Evolutionary conservation across 1,140 invertebrate species (phyloP).

Genomic region (Danaus plexippus): DNA sequence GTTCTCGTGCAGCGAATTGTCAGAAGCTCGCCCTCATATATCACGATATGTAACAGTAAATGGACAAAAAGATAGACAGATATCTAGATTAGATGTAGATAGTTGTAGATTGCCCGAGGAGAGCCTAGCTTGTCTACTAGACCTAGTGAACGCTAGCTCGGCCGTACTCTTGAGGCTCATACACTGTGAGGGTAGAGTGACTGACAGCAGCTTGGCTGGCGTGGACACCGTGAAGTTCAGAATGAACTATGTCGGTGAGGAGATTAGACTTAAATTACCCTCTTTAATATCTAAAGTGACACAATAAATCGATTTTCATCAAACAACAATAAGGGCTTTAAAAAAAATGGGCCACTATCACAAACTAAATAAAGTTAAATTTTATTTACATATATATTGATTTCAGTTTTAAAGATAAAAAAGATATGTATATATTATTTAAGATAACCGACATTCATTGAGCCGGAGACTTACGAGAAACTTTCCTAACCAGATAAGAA

Average conservation of each 20-base stretch:
- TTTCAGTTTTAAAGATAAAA: not conserved
- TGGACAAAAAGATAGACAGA: not conserved
- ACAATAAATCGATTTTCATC: not conserved
- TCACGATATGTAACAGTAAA: not conserved
- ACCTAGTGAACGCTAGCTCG: not conserved
- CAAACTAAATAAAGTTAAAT: not conserved
- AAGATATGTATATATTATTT: not conserved
- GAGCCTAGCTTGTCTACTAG: conserved; percentile 3
- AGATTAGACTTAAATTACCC: no score
- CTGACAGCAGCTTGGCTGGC: not conserved
- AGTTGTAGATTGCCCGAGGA: not conserved
- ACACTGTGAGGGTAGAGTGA: not conserved
- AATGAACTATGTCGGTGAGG: conserved; percentile 9
- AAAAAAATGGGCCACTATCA: not conserved
- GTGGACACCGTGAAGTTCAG: conserved; percentile 3
- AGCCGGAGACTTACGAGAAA: not conserved
- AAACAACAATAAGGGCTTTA: not conserved
- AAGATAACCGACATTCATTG: not conserved
- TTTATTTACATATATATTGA: not conserved
- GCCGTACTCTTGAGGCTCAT: not conserved
- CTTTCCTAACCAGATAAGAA: conserved; percentile 6
- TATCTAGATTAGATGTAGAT: not conserved
- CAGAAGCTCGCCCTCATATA: not conserved
- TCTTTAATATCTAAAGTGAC: no score
- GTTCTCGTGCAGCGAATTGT: conserved; percentile 4